Evolutionary conservation across 2,113 vertebrate species (phyloP).

Genomic region (Dipodomys merriami): DNA sequence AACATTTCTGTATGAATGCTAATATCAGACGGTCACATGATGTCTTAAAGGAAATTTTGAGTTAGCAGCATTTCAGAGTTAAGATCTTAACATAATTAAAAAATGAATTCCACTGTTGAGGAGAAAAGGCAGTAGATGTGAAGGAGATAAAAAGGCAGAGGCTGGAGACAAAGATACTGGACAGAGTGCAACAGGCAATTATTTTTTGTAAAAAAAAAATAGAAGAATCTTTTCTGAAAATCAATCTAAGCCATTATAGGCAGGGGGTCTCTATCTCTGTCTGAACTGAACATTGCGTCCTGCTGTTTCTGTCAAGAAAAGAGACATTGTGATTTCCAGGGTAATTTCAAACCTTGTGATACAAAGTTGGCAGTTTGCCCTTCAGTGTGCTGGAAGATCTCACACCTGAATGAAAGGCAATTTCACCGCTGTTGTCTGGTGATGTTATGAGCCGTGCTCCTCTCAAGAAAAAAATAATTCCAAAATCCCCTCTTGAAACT

Average conservation of each 20-base stretch:
- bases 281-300: constrained; percentile 39
- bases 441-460: neutral
- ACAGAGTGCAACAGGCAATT: neutral
- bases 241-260: constrained; percentile 58
- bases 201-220: neutral
- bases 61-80: neutral
- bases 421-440: constrained; percentile 53
- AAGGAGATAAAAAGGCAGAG: neutral
- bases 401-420: constrained; percentile 69
- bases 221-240: constrained; percentile 61
- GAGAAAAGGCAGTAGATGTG: neutral
- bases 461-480: constrained; percentile 16
- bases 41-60: neutral
- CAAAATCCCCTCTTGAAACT: constrained; percentile 38
- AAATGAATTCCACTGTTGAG: neutral
- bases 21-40: neutral
- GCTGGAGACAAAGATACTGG: neutral
- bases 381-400: constrained; percentile 29
- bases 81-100: neutral
- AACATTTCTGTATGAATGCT: neutral
- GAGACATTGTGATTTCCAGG: constrained; percentile 60
- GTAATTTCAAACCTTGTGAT: constrained; percentile 66
- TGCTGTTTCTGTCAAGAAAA: constrained; percentile 68
- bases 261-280: constrained; percentile 38
- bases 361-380: constrained; percentile 38